These are phyloP conservation scores for Psilopogon haemacephalus DNA, from an alignment of 2,113 vertebrate species.

Conservation along the genomic window DNA sequence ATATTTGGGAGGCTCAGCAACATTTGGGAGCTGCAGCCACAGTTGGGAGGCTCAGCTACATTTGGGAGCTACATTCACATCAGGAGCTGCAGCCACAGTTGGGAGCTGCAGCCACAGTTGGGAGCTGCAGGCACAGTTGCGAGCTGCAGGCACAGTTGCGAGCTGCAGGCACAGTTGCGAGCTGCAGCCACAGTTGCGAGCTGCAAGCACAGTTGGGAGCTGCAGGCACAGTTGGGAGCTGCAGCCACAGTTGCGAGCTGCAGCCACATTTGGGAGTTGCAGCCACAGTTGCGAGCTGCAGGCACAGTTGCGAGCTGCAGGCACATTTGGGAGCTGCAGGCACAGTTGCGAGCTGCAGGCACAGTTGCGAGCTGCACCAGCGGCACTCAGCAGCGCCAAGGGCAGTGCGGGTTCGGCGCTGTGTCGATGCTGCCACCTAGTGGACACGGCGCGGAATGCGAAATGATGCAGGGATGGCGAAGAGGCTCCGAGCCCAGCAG, in stretches of 20 bases:
- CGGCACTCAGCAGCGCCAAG: accelerated
- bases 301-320: too few relatives aligned
- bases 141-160: background rate
- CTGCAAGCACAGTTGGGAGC: background rate
- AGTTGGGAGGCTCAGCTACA: too few relatives aligned
- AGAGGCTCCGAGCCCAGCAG: background rate
- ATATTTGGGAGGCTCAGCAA: too few relatives aligned
- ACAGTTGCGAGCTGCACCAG: too few relatives aligned
- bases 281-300: background rate
- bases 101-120: background rate
- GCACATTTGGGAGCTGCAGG: background rate
- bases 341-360: background rate
- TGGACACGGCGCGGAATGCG: background rate
- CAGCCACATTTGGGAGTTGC: background rate
- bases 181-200: background rate
- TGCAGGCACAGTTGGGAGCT: background rate
- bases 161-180: background rate
- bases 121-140: too few relatives aligned
- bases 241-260: background rate
- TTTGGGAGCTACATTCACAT: too few relatives aligned
- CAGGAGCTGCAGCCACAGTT: background rate
- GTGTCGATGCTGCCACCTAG: constrained; percentile 28
- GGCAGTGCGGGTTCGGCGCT: background rate
- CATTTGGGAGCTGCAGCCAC: too few relatives aligned
- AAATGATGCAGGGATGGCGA: accelerated